A percentile compares a stretch with the other conserved stretches of the same genome.
Conservation (phyloP, 2,888 invertebrate species). For the Himalopsyche anomala region DNA sequence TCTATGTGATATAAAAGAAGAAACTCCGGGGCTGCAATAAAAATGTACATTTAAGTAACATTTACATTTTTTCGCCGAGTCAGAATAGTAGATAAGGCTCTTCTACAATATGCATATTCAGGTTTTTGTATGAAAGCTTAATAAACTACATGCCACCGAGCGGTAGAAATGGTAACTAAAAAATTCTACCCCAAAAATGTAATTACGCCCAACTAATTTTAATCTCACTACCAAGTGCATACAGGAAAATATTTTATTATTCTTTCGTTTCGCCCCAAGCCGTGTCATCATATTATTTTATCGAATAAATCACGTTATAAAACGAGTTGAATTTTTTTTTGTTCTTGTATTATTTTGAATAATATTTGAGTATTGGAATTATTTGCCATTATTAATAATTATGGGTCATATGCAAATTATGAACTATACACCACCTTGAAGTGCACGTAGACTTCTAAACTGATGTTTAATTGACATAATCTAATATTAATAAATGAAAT, state of each 20-base stretch:
- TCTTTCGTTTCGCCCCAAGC: constrained; percentile 17
- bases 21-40: neutral
- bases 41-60: constrained; percentile 24
- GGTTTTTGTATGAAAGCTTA: constrained; percentile 29
- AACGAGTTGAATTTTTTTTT: neutral
- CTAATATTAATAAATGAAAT: too few species aligned
- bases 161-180: neutral
- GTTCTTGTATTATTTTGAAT: neutral
- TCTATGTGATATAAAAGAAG: neutral
- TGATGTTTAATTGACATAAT: too few species aligned
- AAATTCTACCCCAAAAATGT: constrained; percentile 34
- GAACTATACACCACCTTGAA: too few species aligned
- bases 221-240: constrained; percentile 35
- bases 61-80: constrained; percentile 5
- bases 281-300: neutral
- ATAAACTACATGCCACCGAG: constrained; percentile 19
- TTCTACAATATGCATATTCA: constrained; percentile 38
- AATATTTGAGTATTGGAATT: neutral
- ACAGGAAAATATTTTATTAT: constrained; percentile 33
- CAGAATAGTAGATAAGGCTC: neutral
- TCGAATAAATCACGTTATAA: neutral
- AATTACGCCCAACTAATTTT: constrained; percentile 44
- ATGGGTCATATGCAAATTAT: too few species aligned
- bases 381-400: too few species aligned
- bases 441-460: too few species aligned